phyloP scores from a whole-genome alignment of 2,797 vertebrate species.

The Gadopsis bispinosus region DNA sequence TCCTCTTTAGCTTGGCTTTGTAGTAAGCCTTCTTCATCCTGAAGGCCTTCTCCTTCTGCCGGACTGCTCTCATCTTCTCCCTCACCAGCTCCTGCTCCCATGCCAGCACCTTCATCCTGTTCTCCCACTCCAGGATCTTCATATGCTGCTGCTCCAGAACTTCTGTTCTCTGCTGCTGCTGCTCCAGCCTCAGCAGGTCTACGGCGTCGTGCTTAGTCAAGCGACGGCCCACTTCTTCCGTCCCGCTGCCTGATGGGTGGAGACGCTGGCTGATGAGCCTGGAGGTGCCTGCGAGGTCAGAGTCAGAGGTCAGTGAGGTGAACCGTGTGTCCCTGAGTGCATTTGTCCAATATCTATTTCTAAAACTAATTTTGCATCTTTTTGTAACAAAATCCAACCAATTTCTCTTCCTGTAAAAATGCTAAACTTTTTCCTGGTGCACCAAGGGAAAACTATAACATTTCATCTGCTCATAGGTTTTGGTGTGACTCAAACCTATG shows the following conservation, averaged over 20 bases:
- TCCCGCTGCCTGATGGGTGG: slow-evolving; percentile 11
- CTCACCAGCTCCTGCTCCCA: slow-evolving; percentile 84
- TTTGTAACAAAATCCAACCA: neutral
- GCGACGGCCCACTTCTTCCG: slow-evolving; percentile 37
- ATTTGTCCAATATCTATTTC: neutral
- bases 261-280: slow-evolving; percentile 51
- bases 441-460: neutral
- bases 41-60: slow-evolving; percentile 83
- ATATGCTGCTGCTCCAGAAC: slow-evolving; percentile 83
- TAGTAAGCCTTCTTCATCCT: slow-evolving; percentile 85
- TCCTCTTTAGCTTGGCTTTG: slow-evolving; percentile 81
- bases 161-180: slow-evolving; percentile 79
- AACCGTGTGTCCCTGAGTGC: neutral
- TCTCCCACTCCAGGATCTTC: slow-evolving; percentile 85
- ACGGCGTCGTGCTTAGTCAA: slow-evolving; percentile 36
- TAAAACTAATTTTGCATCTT: neutral
- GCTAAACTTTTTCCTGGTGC: neutral
- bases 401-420: neutral
- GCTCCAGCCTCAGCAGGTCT: slow-evolving; percentile 72
- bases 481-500: neutral
- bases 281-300: slow-evolving; percentile 54
- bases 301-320: slow-evolving; percentile 2
- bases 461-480: neutral
- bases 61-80: slow-evolving; percentile 78
- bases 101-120: slow-evolving; percentile 83